Evolutionary conservation across 2,113 vertebrate genomes (phyloP), one percentile per base, ranked within the genome.

Genomic region (Phoxinus phoxinus): DNA sequence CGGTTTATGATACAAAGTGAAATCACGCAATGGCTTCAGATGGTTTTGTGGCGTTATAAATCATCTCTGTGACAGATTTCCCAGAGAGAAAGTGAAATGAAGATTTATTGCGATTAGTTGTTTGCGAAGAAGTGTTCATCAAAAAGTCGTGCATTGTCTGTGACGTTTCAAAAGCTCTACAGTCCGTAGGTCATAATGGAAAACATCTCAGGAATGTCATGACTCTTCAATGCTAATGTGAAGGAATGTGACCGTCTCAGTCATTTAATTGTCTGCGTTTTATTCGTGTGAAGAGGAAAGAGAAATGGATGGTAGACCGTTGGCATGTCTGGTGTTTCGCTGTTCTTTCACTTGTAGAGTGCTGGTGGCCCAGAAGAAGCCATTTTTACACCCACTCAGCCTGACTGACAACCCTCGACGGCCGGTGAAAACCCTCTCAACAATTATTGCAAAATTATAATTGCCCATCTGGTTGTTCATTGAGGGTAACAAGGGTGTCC

Each of bases 381-480:
- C 87, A 89, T 90, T 91, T 91, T 92, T 88, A 91, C 90, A 90
- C 92, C 91, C 89, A 87, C 88, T 86, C 85, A 81, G 89, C 25
- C 85, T 93, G 93, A 94, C 86, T 94, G 94, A 94, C 92, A 93
- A 91, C 87, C 88, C 90, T 87, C 90, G 88, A 85, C 88, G 91
- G 86, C 91, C 91, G 61, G 89, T 86, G 85, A 87, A 94, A 90
- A 90, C 91, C 88, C 92, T 88, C 91, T 84, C 91, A 91, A 92
- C 93, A 93, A 92, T 95, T 93, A 93, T 93, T 93, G 90, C 86
- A 90, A 91, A 94, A 93, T 78, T 92, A 94, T 95, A 91, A 93
- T 94, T 91, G 93, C 95, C 95, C 96, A 96, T 95, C 95, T 96
- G 95, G 86, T 94, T 91, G 88, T 81, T 94, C 93, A 94, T 91